A percentile compares a stretch with the other conserved stretches of the same genome.
These are phyloP conservation scores for Teleogryllus oceanicus DNA, from an alignment of 2,888 invertebrate genomes.

Conservation along the genomic window DNA sequence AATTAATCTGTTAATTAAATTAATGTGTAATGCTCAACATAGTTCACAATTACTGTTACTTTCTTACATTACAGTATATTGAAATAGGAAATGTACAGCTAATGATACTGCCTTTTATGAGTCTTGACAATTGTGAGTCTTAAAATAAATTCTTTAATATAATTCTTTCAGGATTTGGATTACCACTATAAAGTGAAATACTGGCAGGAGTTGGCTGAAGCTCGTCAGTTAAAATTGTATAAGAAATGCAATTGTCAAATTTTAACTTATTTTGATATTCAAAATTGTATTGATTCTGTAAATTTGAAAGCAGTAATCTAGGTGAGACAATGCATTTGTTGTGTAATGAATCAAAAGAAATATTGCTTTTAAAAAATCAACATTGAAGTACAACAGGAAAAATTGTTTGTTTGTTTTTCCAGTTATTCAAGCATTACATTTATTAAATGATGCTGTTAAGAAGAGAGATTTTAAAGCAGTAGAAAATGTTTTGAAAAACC, in stretches of 20 bases:
- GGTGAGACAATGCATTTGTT: conserved; percentile 34
- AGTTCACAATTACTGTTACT: too few species aligned
- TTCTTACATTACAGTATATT: too few species aligned
- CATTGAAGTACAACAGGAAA: not conserved
- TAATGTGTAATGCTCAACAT: too few species aligned
- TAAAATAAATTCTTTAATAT: not conserved
- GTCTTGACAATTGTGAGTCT: not conserved
- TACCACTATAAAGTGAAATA: conserved; percentile 57
- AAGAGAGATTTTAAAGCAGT: conserved; percentile 53
- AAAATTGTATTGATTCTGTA: conserved; percentile 62
- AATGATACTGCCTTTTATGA: not conserved
- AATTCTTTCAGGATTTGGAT: conserved; percentile 52
- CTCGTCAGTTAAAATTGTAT: conserved; percentile 52
- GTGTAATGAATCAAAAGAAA: not conserved
- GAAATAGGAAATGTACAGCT: not conserved
- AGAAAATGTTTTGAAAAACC: conserved; percentile 51
- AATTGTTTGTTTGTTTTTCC: conserved; percentile 41
- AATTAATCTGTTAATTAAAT: too few species aligned
- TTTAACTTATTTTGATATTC: conserved; percentile 64
- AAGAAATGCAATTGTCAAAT: conserved; percentile 55
- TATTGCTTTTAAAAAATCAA: conserved; percentile 38
- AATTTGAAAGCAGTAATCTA: conserved; percentile 59
- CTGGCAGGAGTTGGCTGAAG: conserved; percentile 49
- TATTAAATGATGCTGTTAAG: conserved; percentile 59
- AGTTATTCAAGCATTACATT: conserved; percentile 57